Conservation (phyloP, 2,113 vertebrate species). For the Telmatochromis sp. region DNA sequence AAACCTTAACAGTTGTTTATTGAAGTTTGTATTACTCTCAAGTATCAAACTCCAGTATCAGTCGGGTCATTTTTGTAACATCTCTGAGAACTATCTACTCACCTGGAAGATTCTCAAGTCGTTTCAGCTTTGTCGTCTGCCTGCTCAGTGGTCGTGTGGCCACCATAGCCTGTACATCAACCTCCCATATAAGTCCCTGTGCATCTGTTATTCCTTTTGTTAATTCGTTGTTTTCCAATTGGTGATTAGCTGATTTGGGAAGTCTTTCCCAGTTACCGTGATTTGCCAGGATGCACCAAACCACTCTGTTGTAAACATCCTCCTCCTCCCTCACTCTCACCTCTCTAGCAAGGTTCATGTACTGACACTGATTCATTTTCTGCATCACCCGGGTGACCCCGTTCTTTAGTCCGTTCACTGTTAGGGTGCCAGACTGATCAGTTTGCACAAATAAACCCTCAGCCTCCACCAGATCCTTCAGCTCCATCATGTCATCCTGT, state of each 20-base stretch:
- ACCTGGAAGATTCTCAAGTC: background rate
- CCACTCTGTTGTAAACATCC: background rate
- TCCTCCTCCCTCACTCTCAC: background rate
- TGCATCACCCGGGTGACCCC: fast-evolving
- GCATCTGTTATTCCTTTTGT: background rate
- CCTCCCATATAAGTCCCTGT: background rate
- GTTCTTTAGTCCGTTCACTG: fast-evolving
- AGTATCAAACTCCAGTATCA: background rate
- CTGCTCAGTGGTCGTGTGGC: background rate
- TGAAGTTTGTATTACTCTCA: fast-evolving
- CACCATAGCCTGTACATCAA: background rate
- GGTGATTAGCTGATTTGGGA: background rate
- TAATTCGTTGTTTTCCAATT: fast-evolving
- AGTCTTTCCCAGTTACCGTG: fast-evolving
- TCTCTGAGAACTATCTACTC: background rate
- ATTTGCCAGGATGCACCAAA: background rate
- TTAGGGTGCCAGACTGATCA: background rate
- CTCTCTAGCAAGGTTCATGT: fast-evolving
- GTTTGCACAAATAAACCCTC: fast-evolving
- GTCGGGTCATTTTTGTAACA: background rate
- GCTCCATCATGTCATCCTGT: background rate
- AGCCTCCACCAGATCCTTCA: fast-evolving
- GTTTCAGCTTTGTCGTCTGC: background rate
- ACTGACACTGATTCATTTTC: fast-evolving
- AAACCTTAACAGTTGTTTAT: background rate